Conservation (phyloP, 2,888 invertebrate genomes). For the Sepiola atlantica region DNA sequence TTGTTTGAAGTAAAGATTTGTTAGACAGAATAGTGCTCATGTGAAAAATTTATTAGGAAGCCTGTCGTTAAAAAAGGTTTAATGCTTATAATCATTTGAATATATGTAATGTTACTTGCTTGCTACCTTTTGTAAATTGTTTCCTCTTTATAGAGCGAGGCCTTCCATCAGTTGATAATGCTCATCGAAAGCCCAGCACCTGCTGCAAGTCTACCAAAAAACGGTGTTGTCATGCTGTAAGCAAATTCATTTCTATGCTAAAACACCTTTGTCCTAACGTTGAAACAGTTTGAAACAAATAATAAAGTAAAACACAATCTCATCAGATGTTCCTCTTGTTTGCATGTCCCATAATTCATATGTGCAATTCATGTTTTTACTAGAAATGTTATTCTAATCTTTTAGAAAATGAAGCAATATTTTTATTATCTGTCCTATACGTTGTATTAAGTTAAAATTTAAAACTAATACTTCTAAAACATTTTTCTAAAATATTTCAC, state of each 20-base stretch:
- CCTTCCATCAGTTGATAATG: slow-evolving; percentile 46
- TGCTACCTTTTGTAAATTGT: not conserved
- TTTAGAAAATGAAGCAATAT: not conserved
- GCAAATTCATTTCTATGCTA: slow-evolving; percentile 54
- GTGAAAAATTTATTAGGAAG: not conserved
- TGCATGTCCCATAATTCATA: not conserved
- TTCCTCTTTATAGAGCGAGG: slow-evolving; percentile 6
- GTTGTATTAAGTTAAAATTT: too few relatives aligned
- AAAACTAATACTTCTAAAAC: too few relatives aligned
- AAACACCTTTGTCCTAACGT: not conserved
- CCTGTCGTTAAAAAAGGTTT: not conserved
- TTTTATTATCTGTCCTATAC: not conserved
- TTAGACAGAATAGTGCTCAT: not conserved
- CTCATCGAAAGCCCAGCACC: slow-evolving; percentile 38
- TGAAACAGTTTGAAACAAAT: not conserved
- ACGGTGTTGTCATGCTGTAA: slow-evolving; percentile 49
- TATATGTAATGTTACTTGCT: not conserved
- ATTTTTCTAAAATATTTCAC: too few relatives aligned
- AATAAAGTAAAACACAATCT: not conserved
- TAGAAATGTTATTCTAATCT: not conserved
- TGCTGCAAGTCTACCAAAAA: slow-evolving; percentile 45
- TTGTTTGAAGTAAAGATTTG: not conserved
- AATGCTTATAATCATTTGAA: not conserved
- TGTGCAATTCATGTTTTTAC: not conserved
- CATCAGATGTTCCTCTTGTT: not conserved